These are phyloP conservation scores for Anarsia innoxiella DNA, from an alignment of 2,888 invertebrate genomes.

Conservation along the genomic window DNA sequence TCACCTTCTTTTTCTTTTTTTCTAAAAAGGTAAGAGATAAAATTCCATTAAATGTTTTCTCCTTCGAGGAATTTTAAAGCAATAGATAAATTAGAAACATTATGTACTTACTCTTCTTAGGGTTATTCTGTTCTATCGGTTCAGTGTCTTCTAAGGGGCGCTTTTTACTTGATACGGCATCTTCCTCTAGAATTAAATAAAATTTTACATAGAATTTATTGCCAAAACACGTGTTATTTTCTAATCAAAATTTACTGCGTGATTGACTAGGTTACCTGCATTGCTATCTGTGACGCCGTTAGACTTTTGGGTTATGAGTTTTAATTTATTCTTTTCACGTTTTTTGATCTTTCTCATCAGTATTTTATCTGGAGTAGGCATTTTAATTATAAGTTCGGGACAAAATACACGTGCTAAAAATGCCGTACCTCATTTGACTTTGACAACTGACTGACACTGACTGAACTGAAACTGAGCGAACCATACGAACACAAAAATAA, in stretches of 20 bases:
- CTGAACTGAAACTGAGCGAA: too few species aligned
- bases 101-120: conserved; percentile 41
- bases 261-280: conserved; percentile 34
- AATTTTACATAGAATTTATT: too few species aligned
- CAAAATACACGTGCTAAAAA: neutral
- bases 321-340: conserved; percentile 81
- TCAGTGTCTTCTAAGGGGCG: conserved; percentile 34
- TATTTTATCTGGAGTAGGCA: conserved; percentile 81
- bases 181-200: conserved; percentile 20
- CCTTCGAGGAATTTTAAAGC: too few species aligned
- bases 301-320: conserved; percentile 71
- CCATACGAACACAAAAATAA: too few species aligned
- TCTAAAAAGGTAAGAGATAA: conserved; percentile 22
- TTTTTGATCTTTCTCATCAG: conserved; percentile 86
- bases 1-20: conserved; percentile 35
- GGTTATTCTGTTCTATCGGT: conserved; percentile 19
- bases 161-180: conserved; percentile 29
- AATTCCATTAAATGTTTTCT: too few species aligned
- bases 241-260: neutral
- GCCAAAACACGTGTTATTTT: neutral
- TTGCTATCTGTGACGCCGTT: conserved; percentile 23
- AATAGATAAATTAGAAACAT: too few species aligned
- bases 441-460: too few species aligned
- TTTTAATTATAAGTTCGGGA: conserved; percentile 26
- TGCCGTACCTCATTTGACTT: neutral